Evolutionary conservation across 2,113 vertebrate species (phyloP).

Genomic region (Brachionichthys hirsutus): DNA sequence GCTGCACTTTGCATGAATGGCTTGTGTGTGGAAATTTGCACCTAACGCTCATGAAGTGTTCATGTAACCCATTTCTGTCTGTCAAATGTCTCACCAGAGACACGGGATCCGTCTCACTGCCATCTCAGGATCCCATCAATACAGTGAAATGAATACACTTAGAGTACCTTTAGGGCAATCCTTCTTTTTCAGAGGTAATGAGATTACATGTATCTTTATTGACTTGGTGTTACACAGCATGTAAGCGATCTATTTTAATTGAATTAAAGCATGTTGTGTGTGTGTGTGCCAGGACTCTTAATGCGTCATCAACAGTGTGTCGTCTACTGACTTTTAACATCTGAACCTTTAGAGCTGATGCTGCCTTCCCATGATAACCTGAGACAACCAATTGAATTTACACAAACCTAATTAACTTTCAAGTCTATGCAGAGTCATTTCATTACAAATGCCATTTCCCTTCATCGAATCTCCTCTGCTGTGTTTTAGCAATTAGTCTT

Average conservation of each 20-base stretch:
- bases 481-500: conserved; percentile 39
- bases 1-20: too few species aligned
- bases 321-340: conserved; percentile 30
- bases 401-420: conserved; percentile 42
- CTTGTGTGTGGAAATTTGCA: conserved; percentile 38
- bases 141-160: conserved; percentile 68
- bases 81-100: conserved; percentile 65
- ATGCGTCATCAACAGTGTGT: conserved; percentile 25
- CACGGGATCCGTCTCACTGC: conserved; percentile 47
- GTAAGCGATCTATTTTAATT: conserved; percentile 73
- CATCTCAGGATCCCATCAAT: conserved; percentile 57
- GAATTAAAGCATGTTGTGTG: conserved; percentile 66
- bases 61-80: conserved; percentile 52
- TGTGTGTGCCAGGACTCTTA: conserved; percentile 28
- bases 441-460: conserved; percentile 36
- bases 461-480: conserved; percentile 35
- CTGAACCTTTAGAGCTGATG: conserved; percentile 22
- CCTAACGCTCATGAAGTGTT: conserved; percentile 59
- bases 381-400: conserved; percentile 31
- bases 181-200: conserved; percentile 65
- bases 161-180: conserved; percentile 69
- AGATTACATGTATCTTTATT: conserved; percentile 69
- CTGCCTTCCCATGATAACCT: conserved; percentile 10
- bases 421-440: conserved; percentile 37
- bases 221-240: conserved; percentile 64